Percentiles rank a stretch among this genome's conserved stretches.
phyloP scores from a whole-genome alignment of 64 coral and sea anemone species.

The Montipora efflorescens region DNA sequence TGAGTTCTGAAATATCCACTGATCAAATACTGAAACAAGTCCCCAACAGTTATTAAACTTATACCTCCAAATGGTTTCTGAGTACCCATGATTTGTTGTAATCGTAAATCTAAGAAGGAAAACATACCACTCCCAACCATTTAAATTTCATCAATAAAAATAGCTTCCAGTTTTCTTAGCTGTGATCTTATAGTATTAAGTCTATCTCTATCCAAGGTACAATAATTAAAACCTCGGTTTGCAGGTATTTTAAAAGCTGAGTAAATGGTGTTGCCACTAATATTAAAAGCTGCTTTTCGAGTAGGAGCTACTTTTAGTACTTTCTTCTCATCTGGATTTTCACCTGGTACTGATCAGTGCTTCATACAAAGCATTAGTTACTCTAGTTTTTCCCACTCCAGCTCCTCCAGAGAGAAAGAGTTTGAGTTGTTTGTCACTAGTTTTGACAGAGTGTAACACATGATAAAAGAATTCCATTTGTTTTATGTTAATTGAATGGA shows the following conservation, averaged over 20 bases:
- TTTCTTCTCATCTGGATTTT: background rate
- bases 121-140: background rate
- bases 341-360: too few species aligned
- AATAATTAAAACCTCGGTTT: background rate
- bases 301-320: constrained; percentile 40
- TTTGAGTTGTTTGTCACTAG: too few species aligned
- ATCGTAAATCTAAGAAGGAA: background rate
- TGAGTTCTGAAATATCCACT: constrained; percentile 30
- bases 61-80: constrained; percentile 1
- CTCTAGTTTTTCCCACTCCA: too few species aligned
- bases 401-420: too few species aligned
- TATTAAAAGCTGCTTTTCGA: constrained; percentile 33
- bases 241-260: constrained; percentile 6
- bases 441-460: too few species aligned
- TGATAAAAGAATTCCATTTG: too few species aligned
- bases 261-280: background rate
- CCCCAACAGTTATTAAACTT: constrained; percentile 1
- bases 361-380: too few species aligned
- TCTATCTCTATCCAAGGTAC: background rate
- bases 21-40: constrained; percentile 45
- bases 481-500: too few species aligned
- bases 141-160: constrained; percentile 26
- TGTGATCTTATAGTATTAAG: background rate
- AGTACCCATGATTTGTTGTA: constrained; percentile 18
- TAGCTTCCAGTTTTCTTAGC: background rate